Evolutionary conservation across 2,888 invertebrate species (phyloP).

Genomic region (Philhelius pedissequus): DNA sequence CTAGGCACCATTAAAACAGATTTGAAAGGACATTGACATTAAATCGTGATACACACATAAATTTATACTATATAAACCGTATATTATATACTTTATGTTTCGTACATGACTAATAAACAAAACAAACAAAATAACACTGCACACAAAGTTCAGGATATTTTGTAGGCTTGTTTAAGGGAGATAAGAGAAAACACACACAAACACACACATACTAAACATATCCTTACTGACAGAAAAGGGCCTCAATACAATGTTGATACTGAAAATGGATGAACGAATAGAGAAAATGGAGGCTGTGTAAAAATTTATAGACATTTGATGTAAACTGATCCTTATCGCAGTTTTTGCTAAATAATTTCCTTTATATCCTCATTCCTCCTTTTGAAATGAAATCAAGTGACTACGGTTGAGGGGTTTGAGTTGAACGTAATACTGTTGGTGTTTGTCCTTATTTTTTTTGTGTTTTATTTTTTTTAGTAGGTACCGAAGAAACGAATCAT

Average conservation of each 20-base stretch:
- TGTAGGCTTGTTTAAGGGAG: not conserved
- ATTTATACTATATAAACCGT: not conserved
- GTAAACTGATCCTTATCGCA: constrained; percentile 36
- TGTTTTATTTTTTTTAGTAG: not conserved
- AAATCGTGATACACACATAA: not conserved
- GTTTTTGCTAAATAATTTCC: constrained; percentile 27
- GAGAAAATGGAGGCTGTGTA: constrained; percentile 11
- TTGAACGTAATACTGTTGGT: not conserved
- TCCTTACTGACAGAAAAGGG: not conserved
- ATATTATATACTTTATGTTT: not conserved
- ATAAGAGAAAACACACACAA: not conserved
- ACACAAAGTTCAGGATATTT: constrained; percentile 4
- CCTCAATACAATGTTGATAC: not conserved
- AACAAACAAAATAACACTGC: constrained; percentile 10
- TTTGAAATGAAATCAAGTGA: not conserved
- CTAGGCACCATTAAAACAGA: constrained; percentile 6
- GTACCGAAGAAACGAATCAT: not conserved
- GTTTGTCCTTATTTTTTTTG: not conserved
- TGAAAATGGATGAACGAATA: constrained; percentile 5
- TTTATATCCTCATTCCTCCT: not conserved
- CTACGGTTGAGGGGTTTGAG: not conserved
- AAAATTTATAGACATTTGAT: constrained; percentile 27
- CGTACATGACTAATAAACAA: constrained; percentile 11
- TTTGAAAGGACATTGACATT: constrained; percentile 39
- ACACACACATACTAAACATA: not conserved